phyloP scores from a whole-genome alignment of 2,113 vertebrate genomes.

The Zosterops japonicus region DNA sequence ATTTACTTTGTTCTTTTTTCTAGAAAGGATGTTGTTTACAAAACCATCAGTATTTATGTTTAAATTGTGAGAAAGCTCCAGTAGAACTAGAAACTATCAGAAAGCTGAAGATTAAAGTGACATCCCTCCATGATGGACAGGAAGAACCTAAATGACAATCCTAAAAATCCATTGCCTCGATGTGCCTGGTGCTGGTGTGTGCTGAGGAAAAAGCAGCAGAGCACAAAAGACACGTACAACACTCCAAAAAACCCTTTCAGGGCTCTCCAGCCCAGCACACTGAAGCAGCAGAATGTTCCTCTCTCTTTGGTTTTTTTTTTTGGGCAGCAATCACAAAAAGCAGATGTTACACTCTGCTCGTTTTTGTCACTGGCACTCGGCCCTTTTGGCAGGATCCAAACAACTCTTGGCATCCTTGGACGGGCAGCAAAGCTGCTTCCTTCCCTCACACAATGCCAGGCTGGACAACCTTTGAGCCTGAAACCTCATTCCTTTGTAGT shows the following conservation, averaged over 20 bases:
- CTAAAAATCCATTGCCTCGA: not conserved
- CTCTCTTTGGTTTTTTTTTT: not conserved
- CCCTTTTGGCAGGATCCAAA: slow-evolving; percentile 8
- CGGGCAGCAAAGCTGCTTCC: not conserved
- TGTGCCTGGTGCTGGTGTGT: not conserved
- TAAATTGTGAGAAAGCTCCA: too few relatives aligned
- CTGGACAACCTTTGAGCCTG: not conserved
- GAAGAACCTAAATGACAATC: not conserved
- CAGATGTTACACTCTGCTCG: slow-evolving; percentile 22
- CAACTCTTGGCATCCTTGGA: not conserved
- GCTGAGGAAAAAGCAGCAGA: not conserved
- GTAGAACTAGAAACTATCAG: too few relatives aligned
- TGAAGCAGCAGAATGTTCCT: not conserved
- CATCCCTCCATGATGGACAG: too few relatives aligned
- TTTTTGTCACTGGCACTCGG: slow-evolving; percentile 40
- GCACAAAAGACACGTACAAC: not conserved
- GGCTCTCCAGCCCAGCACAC: not conserved
- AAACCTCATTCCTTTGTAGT: not conserved
- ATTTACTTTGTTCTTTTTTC: too few relatives aligned
- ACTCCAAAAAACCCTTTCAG: not conserved
- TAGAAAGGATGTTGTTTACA: too few relatives aligned
- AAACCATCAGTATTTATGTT: too few relatives aligned
- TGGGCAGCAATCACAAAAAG: not conserved
- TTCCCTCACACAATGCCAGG: not conserved
- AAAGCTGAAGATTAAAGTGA: too few relatives aligned